phyloP scores from a whole-genome alignment of 2,113 vertebrate species.

The Coracopsis vasa region DNA sequence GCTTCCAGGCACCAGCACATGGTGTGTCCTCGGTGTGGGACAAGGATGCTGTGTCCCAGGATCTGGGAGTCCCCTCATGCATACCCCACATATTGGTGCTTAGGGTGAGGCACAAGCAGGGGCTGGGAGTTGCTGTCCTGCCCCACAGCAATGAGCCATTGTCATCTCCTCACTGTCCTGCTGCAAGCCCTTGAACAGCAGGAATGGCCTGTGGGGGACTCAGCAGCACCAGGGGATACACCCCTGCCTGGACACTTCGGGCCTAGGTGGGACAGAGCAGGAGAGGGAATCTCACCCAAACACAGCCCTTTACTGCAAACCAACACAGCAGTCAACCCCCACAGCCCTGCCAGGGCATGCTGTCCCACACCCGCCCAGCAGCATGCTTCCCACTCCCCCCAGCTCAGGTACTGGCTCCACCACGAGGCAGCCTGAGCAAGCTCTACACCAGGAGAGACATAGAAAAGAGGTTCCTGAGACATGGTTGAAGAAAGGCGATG shows the following conservation, averaged over 20 bases:
- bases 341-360: background rate
- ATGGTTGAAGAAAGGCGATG: background rate
- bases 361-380: background rate
- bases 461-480: background rate
- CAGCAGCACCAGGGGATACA: background rate
- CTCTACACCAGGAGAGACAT: background rate
- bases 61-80: background rate
- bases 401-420: background rate
- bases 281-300: background rate
- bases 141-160: background rate
- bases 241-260: background rate
- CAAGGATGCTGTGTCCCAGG: background rate
- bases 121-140: background rate
- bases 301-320: slow-evolving; percentile 26
- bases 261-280: background rate
- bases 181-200: background rate
- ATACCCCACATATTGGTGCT: background rate
- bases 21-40: rapidly evolving
- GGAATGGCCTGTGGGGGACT: background rate
- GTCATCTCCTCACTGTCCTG: background rate
- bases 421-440: background rate
- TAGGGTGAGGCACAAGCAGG: background rate
- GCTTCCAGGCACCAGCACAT: background rate
- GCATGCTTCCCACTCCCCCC: background rate
- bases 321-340: background rate